Evolutionary conservation across 2,113 vertebrate species (phyloP), one percentile per base, ranked within the genome.

Genomic region (Ranitomeya variabilis): DNA sequence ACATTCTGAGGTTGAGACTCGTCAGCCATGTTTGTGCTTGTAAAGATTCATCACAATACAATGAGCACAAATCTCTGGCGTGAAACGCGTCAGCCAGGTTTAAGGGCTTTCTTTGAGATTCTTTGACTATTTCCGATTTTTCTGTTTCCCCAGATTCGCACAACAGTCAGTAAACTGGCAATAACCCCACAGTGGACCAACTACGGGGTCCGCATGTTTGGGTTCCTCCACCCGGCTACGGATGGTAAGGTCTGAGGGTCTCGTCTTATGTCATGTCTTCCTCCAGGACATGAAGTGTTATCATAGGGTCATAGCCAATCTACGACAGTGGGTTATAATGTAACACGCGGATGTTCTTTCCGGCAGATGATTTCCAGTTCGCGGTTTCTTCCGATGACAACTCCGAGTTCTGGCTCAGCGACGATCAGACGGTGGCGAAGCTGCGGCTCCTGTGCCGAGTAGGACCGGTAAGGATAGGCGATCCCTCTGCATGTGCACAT

Each of bases 341-440:
- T 73, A 37, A 73, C 9, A 67, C 6, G 12, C 37, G 14, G 10
- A 23, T 76, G 18, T 45, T 51, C 31, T 69, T 93, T 88, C 90
- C 0, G 0, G 80, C 93, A 99, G 98, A 97, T 85, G 94, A 96
- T 37, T 96, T 97, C 92, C 94, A 97, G 91, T 98, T 99, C 94
- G 97, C 97, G 60, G 92, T 99, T 80, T 96, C 96, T 86, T 97
- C 98, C 0, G 96, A 97, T 69, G 96, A 99, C 94, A 99, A 98
- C 78, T 97, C 97, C 0, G 98, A 99, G 84, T 96, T 99, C 90
- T 99, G 98, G 98, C 94, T 99, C 90, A 99, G 98, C 90, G 77
- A 60, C 4, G 93, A 98, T 54, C 94, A 97, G 23, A 95, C 93
- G 88, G 96, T 96, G 8, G 92, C 94, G 10, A 95, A 96, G 86